phyloP scores from a whole-genome alignment of 1,140 invertebrate genomes.

The Zaprionus taronus region DNA sequence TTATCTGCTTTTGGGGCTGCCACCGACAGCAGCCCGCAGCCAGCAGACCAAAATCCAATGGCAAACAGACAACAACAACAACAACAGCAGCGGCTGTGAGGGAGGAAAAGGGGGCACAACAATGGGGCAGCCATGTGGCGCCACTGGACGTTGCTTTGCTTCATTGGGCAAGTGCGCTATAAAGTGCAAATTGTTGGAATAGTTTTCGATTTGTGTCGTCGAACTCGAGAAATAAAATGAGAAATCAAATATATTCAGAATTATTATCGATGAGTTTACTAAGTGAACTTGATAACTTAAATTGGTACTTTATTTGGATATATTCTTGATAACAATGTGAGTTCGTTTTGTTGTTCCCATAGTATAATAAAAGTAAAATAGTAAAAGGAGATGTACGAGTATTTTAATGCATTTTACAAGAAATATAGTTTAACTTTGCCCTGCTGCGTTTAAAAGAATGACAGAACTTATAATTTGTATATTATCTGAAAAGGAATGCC shows the following conservation, averaged over 20 bases:
- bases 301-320: not conserved
- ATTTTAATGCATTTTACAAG: too few relatives aligned
- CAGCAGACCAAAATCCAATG: constrained; percentile 46
- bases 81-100: not conserved
- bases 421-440: too few relatives aligned
- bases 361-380: too few relatives aligned
- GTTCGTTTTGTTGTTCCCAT: too few relatives aligned
- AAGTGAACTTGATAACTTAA: not conserved
- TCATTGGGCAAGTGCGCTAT: constrained; percentile 74
- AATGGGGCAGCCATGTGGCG: constrained; percentile 75
- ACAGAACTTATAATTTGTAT: too few relatives aligned
- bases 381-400: too few relatives aligned
- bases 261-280: constrained; percentile 1
- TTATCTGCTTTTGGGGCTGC: constrained; percentile 66
- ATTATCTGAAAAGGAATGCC: too few relatives aligned
- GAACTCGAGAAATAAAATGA: constrained; percentile 20
- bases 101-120: constrained; percentile 36
- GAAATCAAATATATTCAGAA: constrained; percentile 1
- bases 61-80: constrained; percentile 41
- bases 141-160: constrained; percentile 64
- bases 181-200: constrained; percentile 74
- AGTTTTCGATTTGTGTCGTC: constrained; percentile 63
- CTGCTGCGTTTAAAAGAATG: too few relatives aligned
- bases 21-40: constrained; percentile 22
- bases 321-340: too few relatives aligned